phyloP scores from a whole-genome alignment of 2,797 vertebrate species.

The Macrochelys suwanniensis region DNA sequence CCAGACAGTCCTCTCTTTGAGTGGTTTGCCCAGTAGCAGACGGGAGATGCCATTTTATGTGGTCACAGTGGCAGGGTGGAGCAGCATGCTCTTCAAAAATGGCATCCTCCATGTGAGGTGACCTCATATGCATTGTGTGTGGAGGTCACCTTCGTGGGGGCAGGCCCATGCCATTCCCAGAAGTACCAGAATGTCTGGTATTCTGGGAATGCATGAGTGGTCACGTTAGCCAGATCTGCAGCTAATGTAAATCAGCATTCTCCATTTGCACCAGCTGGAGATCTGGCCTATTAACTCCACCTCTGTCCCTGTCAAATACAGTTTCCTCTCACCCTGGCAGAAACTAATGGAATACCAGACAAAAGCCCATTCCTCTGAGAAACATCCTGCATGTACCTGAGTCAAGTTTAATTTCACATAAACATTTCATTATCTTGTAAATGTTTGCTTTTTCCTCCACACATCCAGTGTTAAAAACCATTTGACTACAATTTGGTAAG shows the following conservation, averaged over 20 bases:
- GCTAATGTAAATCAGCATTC: background rate
- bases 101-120: no score
- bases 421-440: background rate
- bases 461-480: background rate
- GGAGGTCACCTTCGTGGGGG: no score
- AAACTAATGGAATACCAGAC: background rate
- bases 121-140: no score
- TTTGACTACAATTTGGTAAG: background rate
- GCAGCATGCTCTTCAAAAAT: no score
- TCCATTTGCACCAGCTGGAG: background rate
- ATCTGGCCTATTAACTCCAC: background rate
- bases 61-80: no score
- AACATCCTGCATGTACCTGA: background rate
- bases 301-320: background rate
- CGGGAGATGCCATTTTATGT: no score
- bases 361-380: background rate
- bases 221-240: background rate
- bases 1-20: background rate
- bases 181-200: background rate
- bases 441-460: constrained; percentile 2
- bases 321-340: background rate
- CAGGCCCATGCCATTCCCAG: no score
- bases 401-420: background rate
- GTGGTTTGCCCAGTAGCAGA: background rate
- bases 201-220: background rate